Percentiles rank a stretch among this genome's conserved stretches.
Evolutionary conservation across 1,140 invertebrate genomes (phyloP).

Genomic region (Lepidurus couesii): DNA sequence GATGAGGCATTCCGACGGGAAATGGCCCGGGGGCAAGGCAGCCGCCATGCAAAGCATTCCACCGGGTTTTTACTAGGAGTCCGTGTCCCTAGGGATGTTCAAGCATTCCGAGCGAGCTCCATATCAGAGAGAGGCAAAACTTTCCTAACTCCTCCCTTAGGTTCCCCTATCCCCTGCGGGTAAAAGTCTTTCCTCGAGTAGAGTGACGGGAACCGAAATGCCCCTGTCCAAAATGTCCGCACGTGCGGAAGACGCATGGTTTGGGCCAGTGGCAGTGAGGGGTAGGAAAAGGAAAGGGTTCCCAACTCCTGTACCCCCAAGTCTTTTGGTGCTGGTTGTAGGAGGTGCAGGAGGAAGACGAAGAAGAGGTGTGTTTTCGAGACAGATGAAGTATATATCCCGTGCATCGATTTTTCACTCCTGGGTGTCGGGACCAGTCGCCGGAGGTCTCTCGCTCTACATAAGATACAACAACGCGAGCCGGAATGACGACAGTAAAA

Average conservation of each 20-base stretch:
- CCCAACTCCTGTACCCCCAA: neutral
- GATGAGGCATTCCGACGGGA: neutral
- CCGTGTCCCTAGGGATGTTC: neutral
- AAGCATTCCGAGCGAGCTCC: neutral
- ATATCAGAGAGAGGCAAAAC: neutral
- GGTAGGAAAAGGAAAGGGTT: neutral
- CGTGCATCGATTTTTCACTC: conserved; percentile 11
- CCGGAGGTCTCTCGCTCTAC: neutral
- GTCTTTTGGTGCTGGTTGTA: neutral
- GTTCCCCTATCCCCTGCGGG: neutral
- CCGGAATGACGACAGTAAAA: neutral
- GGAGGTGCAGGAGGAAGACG: neutral
- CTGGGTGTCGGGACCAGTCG: neutral
- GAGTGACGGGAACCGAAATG: neutral
- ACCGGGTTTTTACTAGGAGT: neutral
- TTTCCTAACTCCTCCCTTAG: neutral
- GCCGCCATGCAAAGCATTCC: neutral
- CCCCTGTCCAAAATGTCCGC: neutral
- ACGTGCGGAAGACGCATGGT: neutral
- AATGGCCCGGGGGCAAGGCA: neutral
- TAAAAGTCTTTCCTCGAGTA: neutral
- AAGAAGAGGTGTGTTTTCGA: neutral
- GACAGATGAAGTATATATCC: conserved; percentile 5
- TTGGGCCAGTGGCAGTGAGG: neutral
- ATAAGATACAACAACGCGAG: neutral